Percentiles rank a stretch among this genome's conserved stretches.
phyloP scores from a whole-genome alignment of 2,888 invertebrate species.

The Hyppa rectilinea region DNA sequence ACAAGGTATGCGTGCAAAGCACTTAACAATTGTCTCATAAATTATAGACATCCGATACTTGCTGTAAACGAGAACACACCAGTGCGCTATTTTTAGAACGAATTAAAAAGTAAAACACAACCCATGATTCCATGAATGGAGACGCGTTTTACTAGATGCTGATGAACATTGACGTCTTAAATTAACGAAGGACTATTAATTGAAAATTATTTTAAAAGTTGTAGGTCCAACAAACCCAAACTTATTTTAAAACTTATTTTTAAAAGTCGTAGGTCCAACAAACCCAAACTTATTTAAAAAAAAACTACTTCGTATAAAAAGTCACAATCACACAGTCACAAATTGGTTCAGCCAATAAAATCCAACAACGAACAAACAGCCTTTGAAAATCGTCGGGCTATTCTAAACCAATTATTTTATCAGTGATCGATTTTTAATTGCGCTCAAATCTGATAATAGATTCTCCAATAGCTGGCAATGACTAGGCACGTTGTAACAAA shows the following conservation, averaged over 20 bases:
- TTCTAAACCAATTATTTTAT: conserved; percentile 56
- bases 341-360: conserved; percentile 6
- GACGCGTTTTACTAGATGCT: conserved; percentile 34
- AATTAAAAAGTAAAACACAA: conserved; percentile 54
- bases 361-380: conserved; percentile 28
- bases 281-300: background rate
- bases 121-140: conserved; percentile 46
- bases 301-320: too few species aligned
- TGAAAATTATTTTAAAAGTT: background rate
- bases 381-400: conserved; percentile 29
- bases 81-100: conserved; percentile 46
- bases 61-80: conserved; percentile 55
- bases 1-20: conserved; percentile 61
- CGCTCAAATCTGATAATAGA: conserved; percentile 62
- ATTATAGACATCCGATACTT: conserved; percentile 63
- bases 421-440: conserved; percentile 62
- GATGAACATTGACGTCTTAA: conserved; percentile 39
- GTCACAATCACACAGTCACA: background rate
- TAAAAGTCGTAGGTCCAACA: background rate
- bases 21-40: conserved; percentile 66
- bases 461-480: conserved; percentile 60
- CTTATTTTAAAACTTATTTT: background rate
- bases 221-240: too few species aligned
- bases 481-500: conserved; percentile 55
- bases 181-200: conserved; percentile 12